Conservation (phyloP, 2,888 invertebrate genomes). For the Luperina nickerlii region DNA sequence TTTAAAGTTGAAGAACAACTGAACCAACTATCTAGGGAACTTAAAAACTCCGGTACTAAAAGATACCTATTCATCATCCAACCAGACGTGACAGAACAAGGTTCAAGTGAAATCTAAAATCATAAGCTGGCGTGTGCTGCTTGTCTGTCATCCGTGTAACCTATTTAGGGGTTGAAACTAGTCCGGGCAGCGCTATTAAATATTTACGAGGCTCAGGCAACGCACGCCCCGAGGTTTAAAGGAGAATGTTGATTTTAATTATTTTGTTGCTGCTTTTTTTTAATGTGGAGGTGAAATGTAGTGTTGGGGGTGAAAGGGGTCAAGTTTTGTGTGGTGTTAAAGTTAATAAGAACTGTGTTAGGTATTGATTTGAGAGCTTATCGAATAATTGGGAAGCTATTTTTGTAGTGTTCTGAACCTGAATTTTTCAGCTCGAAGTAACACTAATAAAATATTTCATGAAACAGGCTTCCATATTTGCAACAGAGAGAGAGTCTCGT, state of each 20-base stretch:
- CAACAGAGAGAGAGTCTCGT: not conserved
- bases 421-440: not conserved
- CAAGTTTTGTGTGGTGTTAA: not conserved
- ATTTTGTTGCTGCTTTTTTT: slow-evolving; percentile 45
- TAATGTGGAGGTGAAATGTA: slow-evolving; percentile 6
- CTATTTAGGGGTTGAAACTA: slow-evolving; percentile 67
- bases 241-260: slow-evolving; percentile 48
- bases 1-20: slow-evolving; percentile 2
- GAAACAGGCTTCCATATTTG: not conserved
- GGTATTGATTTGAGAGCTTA: not conserved
- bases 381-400: not conserved
- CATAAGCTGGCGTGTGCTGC: slow-evolving; percentile 38
- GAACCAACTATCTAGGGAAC: not conserved
- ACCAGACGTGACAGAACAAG: not conserved
- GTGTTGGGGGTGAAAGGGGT: not conserved
- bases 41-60: not conserved
- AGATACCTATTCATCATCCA: not conserved
- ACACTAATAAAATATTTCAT: not conserved
- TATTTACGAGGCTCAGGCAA: slow-evolving; percentile 66
- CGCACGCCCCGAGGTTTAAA: slow-evolving; percentile 40
- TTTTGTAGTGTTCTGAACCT: not conserved
- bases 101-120: slow-evolving; percentile 42
- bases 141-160: slow-evolving; percentile 65
- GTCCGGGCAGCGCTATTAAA: slow-evolving; percentile 59
- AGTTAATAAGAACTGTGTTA: not conserved